Evolutionary conservation across 1,140 invertebrate genomes (phyloP), one percentile per base, ranked within the genome.

Genomic region (Neuroterus valhalla): DNA sequence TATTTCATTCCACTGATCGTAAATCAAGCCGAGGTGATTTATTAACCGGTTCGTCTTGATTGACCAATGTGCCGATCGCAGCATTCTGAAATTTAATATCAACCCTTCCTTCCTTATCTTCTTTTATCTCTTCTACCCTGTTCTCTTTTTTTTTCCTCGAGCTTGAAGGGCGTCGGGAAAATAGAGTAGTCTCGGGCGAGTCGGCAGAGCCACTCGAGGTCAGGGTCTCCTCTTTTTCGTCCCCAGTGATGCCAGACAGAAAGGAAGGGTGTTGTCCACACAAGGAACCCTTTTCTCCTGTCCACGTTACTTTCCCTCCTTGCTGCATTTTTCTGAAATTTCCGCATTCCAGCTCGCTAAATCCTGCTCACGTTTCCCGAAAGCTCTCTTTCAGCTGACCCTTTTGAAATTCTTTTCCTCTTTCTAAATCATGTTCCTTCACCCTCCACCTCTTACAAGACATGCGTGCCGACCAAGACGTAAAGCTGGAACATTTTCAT

Each of bases 401-500:
- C 31, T 8, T 8, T 38, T 38, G 1, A 38, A 46, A 46, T 4
- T n/a, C 8, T 48, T 48, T 48, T 17, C 46, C n/a, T 19, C 17
- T 48, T 38, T 38, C 10, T 38, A 8, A 38, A 8, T 8, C 31
- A 38, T 38, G 31, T 38, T 8, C 31, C 31, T 38, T 38, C 5
- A 38, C 31, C 31, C 31, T n/a, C n/a, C n/a, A n/a, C n/a, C 0
- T 5, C 1, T 17, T 48, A n/a, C 46, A 48, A 1, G 15, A 6
- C 46, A 19, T 48, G 46, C 46, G 46, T 48, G 46, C 17, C 3
- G 46, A 48, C 46, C 46, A 48, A 48, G 46, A 48, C n/a, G 3
- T n/a, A 19, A n/a, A 68, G 52, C 10, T 66, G 3, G 48, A 43
- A 66, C 55, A 80, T 82, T 81, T 80, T 83, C 80, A 73, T 81